A percentile compares a stretch with the other conserved stretches of the same genome.
These are phyloP conservation scores for Lysiphlebus fabarum DNA, from an alignment of 1,140 invertebrate species.

Conservation along the genomic window DNA sequence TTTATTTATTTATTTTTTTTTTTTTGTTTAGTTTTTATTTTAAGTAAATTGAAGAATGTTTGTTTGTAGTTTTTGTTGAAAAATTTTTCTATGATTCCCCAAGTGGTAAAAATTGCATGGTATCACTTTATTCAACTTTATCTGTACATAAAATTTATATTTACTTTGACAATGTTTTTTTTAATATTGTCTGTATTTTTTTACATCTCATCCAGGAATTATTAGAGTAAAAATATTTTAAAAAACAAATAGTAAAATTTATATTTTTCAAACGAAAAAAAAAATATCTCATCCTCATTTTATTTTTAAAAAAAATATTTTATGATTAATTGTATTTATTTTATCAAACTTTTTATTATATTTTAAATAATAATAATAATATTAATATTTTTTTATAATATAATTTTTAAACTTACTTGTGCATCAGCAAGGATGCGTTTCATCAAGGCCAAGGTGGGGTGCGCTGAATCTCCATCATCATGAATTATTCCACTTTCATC, in stretches of 20 bases:
- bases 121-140: no score
- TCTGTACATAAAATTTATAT: no score
- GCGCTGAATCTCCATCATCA: slow-evolving; percentile 50
- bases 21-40: no score
- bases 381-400: neutral
- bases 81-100: slow-evolving; percentile 10
- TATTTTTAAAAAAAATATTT: neutral
- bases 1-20: no score
- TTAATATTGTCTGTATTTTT: neutral
- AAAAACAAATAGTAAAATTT: slow-evolving; percentile 17
- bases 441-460: slow-evolving; percentile 56
- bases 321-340: no score
- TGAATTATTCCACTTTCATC: slow-evolving; percentile 49
- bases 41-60: slow-evolving; percentile 5
- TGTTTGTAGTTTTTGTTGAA: neutral
- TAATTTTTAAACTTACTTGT: slow-evolving; percentile 41
- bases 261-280: slow-evolving; percentile 2
- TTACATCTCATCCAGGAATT: slow-evolving; percentile 14
- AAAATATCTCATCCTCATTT: neutral
- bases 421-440: slow-evolving; percentile 56
- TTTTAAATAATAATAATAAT: no score
- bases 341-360: no score
- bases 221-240: slow-evolving; percentile 25
- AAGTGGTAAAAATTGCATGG: neutral
- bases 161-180: neutral